Conservation (phyloP, 2,888 invertebrate species). For the Rhagophthalmus giganteus region DNA sequence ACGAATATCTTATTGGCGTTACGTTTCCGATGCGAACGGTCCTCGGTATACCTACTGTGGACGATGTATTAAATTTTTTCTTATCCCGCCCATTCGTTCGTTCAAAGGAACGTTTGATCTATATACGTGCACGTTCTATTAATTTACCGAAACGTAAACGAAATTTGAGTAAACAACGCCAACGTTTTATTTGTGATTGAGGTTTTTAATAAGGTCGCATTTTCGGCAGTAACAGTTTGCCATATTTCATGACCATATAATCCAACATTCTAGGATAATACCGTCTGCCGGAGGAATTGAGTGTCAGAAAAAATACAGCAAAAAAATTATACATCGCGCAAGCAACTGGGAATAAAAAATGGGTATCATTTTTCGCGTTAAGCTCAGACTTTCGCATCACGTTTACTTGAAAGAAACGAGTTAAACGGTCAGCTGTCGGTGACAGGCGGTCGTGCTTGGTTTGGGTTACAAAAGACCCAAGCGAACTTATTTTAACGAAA, state of each 20-base stretch:
- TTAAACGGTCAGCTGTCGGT: constrained; percentile 48
- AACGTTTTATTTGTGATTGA: constrained; percentile 13
- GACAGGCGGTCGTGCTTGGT: constrained; percentile 41
- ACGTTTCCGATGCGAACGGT: too few species aligned
- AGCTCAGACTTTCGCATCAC: constrained; percentile 43
- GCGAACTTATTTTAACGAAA: constrained; percentile 16
- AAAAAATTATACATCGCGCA: constrained; percentile 33
- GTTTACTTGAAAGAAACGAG: constrained; percentile 44
- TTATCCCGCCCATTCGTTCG: too few species aligned
- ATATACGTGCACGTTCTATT: not conserved
- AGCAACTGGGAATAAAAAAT: constrained; percentile 45
- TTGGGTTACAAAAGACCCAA: constrained; percentile 32
- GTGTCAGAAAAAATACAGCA: constrained; percentile 33
- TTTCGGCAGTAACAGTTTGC: constrained; percentile 17
- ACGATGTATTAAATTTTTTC: not conserved
- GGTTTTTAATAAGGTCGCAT: constrained; percentile 15
- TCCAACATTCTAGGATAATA: constrained; percentile 24
- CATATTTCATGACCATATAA: constrained; percentile 23
- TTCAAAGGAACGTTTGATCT: constrained; percentile 3
- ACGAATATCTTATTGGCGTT: too few species aligned
- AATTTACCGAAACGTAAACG: not conserved
- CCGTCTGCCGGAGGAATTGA: constrained; percentile 24
- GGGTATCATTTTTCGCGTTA: constrained; percentile 42
- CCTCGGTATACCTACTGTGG: too few species aligned
- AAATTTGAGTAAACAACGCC: constrained; percentile 7